A percentile compares a stretch with the other conserved stretches of the same genome.
Evolutionary conservation across 2,888 invertebrate species (phyloP).

Genomic region (Xylota sylvarum): DNA sequence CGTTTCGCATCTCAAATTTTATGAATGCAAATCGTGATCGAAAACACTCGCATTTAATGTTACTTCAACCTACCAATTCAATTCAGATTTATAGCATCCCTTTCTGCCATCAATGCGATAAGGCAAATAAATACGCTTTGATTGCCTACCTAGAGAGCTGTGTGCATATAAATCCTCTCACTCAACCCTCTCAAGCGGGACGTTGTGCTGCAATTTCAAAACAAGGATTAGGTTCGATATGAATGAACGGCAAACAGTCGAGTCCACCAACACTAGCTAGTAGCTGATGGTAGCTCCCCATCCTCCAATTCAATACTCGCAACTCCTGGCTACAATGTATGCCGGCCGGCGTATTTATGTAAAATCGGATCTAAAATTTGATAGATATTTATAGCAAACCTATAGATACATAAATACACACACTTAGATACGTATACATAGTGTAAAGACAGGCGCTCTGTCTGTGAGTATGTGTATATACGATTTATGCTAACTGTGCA

Average conservation of each 20-base stretch:
- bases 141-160: conserved; percentile 52
- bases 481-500: conserved; percentile 71
- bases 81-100: conserved; percentile 45
- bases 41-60: conserved; percentile 47
- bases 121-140: conserved; percentile 64
- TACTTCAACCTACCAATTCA: conserved; percentile 40
- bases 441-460: neutral
- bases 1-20: neutral
- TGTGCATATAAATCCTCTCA: conserved; percentile 55
- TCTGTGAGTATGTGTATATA: no score
- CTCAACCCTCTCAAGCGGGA: neutral
- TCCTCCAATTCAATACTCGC: conserved; percentile 17
- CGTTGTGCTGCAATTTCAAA: conserved; percentile 54
- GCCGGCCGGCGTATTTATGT: conserved; percentile 54
- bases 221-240: conserved; percentile 58
- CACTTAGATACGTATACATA: neutral
- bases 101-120: conserved; percentile 55
- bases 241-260: conserved; percentile 50
- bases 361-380: conserved; percentile 61
- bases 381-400: conserved; percentile 67
- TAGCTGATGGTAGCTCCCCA: no score
- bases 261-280: conserved; percentile 6
- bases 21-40: conserved; percentile 24
- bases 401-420: conserved; percentile 9
- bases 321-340: conserved; percentile 2